Percentiles rank a stretch among this genome's conserved stretches.
Conservation (phyloP, 2,888 invertebrate species). For the Taphrorychus bicolor region DNA sequence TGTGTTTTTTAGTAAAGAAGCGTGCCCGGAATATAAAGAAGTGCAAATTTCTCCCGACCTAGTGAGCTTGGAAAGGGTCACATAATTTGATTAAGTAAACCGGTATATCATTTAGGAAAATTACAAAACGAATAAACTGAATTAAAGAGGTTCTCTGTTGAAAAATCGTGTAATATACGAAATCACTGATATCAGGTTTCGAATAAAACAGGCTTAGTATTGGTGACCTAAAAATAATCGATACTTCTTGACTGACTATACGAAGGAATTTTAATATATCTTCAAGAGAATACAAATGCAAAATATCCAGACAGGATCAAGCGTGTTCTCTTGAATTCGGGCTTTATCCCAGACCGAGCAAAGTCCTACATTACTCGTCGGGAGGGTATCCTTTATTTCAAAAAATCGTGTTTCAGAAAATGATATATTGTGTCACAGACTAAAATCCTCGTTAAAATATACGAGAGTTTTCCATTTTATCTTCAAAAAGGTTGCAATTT, state of each 20-base stretch:
- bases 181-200: background rate
- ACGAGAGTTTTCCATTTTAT: constrained; percentile 43
- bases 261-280: constrained; percentile 28
- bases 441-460: constrained; percentile 42
- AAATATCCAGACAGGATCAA: constrained; percentile 42
- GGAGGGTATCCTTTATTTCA: constrained; percentile 33
- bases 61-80: constrained; percentile 9
- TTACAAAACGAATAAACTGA: constrained; percentile 1
- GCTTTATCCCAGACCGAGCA: constrained; percentile 25
- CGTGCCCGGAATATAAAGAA: constrained; percentile 6
- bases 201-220: background rate
- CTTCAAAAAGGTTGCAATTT: constrained; percentile 40
- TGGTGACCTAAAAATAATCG: background rate
- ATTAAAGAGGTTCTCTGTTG: background rate
- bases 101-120: constrained; percentile 11
- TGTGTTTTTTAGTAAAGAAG: constrained; percentile 5
- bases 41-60: constrained; percentile 4
- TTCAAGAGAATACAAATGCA: constrained; percentile 55
- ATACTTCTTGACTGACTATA: background rate
- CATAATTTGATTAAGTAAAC: constrained; percentile 13
- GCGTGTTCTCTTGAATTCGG: constrained; percentile 18
- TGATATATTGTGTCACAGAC: constrained; percentile 38
- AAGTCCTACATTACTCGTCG: constrained; percentile 26
- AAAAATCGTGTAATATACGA: background rate
- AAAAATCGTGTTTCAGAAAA: constrained; percentile 36